Evolutionary conservation across 2,113 vertebrate species (phyloP).

Genomic region (Triplophysa tibetana): DNA sequence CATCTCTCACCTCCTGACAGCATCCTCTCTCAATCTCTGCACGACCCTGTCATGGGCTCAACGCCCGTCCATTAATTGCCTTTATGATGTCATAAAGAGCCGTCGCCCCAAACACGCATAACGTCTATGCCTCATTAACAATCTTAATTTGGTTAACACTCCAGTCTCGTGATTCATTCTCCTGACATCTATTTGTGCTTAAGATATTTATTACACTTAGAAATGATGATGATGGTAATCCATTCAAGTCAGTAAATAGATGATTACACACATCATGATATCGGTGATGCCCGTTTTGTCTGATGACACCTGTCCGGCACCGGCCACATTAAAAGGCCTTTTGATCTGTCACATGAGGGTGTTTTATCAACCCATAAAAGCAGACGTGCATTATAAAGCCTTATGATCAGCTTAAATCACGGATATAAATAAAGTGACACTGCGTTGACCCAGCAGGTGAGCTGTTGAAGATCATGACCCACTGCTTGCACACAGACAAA

Average conservation of each 20-base stretch:
- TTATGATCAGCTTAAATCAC: no score
- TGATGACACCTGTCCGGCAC: background rate
- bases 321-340: constrained; percentile 8
- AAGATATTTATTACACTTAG: constrained; percentile 60
- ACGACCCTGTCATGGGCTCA: constrained; percentile 29
- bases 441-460: no score
- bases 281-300: background rate
- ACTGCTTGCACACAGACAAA: no score
- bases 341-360: background rate
- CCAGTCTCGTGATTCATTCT: constrained; percentile 72
- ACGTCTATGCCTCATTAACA: constrained; percentile 71
- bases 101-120: constrained; percentile 57
- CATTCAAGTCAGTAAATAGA: background rate
- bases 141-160: constrained; percentile 68
- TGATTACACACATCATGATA: background rate
- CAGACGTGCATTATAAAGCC: no score
- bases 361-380: background rate
- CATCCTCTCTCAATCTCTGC: constrained; percentile 16
- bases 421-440: no score
- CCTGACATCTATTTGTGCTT: constrained; percentile 64
- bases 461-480: no score
- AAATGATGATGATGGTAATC: constrained; percentile 47
- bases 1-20: constrained; percentile 23
- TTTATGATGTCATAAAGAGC: constrained; percentile 45
- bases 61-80: constrained; percentile 47